These are phyloP conservation scores for Ctenomys sociabilis DNA, from an alignment of 2,113 vertebrate species.

Conservation along the genomic window DNA sequence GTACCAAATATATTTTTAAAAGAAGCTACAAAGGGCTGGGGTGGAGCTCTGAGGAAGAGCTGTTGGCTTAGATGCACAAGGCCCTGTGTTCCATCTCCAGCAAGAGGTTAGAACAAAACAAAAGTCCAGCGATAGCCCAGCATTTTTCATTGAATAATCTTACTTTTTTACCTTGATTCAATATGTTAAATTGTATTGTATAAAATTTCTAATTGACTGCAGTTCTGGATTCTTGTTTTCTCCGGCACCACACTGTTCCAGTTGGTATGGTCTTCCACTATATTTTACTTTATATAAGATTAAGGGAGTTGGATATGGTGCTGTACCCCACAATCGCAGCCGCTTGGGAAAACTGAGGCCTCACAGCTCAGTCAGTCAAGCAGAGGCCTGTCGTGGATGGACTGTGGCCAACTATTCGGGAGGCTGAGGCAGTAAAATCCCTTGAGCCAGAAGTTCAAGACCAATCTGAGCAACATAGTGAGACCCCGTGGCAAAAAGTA, in stretches of 20 bases:
- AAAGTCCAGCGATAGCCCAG: background rate
- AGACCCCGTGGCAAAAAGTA: no score
- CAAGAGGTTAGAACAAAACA: background rate
- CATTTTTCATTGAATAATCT: background rate
- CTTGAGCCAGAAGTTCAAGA: background rate
- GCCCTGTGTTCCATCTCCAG: background rate
- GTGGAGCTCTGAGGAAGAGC: background rate
- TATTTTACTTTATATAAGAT: slow-evolving; percentile 31
- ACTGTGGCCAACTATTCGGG: background rate
- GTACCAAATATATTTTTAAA: no score
- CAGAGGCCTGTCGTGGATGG: background rate
- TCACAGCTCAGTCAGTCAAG: background rate
- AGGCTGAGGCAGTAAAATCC: background rate
- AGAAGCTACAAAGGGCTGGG: background rate
- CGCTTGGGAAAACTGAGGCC: background rate
- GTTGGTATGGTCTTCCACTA: background rate
- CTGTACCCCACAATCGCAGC: background rate
- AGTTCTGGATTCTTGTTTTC: background rate
- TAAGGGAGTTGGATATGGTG: background rate
- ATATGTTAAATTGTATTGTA: background rate
- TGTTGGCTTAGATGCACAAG: background rate
- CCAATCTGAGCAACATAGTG: background rate
- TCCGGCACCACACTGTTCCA: background rate
- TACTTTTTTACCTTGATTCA: background rate
- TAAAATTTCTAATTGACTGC: background rate